phyloP scores from a whole-genome alignment of 1,140 invertebrate genomes.

The Gerris buenoi region DNA sequence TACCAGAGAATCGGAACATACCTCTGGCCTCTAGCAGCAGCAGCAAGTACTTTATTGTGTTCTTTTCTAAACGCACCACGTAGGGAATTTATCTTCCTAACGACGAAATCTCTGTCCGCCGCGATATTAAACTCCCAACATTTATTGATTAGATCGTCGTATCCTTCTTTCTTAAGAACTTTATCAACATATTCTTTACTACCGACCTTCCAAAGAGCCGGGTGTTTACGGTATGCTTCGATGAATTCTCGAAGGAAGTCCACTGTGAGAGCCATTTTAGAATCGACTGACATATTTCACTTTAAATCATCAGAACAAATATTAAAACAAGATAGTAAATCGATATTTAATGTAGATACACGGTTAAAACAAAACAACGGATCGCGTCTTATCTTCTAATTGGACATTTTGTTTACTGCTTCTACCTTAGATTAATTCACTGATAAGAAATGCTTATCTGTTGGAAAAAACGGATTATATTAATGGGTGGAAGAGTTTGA shows the following conservation, averaged over 20 bases:
- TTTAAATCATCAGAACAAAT: no score
- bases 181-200: slow-evolving; percentile 10
- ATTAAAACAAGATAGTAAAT: no score
- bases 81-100: slow-evolving; percentile 14
- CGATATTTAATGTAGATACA: no score
- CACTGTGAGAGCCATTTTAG: not conserved
- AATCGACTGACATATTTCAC: not conserved
- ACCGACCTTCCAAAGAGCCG: slow-evolving; percentile 12
- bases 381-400: no score
- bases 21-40: not conserved
- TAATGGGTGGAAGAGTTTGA: no score
- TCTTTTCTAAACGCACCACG: not conserved
- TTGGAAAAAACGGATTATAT: no score
- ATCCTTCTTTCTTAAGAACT: slow-evolving; percentile 13
- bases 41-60: not conserved
- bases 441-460: no score
- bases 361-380: no score
- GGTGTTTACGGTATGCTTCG: slow-evolving; percentile 7
- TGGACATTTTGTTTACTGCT: no score
- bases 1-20: slow-evolving; percentile 4
- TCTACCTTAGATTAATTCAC: no score
- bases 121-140: slow-evolving; percentile 11
- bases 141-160: slow-evolving; percentile 15
- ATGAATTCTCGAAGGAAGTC: slow-evolving; percentile 13
- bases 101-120: slow-evolving; percentile 12